Base-by-base conservation (phyloP, 2,797 vertebrate genomes). In the Periophthalmus magnuspinnatus region DNA sequence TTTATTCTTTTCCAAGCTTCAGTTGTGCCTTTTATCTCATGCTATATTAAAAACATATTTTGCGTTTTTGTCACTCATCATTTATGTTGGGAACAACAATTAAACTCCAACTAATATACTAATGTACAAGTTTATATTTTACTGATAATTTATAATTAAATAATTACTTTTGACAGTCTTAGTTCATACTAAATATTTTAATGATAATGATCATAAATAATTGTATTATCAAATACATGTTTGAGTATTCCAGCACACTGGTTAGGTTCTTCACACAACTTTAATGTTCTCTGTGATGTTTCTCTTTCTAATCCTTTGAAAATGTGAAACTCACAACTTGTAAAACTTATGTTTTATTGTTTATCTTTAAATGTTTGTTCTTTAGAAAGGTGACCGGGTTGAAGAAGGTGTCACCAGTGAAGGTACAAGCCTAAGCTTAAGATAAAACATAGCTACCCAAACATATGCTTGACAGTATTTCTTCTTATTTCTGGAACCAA, bases 381-480 rank as follows among this genome's bases (percentile, higher is more conserved):
- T 91, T 84, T 67, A 99, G 97, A 98, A 97, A 91, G 98, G 97
- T 21, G 97, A 98, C 1, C 91, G 93, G 8, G 79, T 89, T 50
- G 97, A 99, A 75, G 97, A 99, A 89, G 98, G 98, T 1, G 97
- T 99, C 81, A 98, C 96, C 7, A 99, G 96, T 76, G 97, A 99
- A 98, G 98, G 97, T 99, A 95, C 5, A 21, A 22, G 2, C 3
- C 58, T 9, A 28, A 19, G n/a, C 6, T 28, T 13, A 57, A 28
- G 48, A 50, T 17, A 17, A 50, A 28, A 32, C 24, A 32, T 32
- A 33, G 5, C 5, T 57, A 10, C 2, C 16, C 59, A 59, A 58
- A 36, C 2, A 8, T 34, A 7, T 1, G 17, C 54, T 17, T 33
- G 11, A 36, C 5, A 16, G 16, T 32, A n/a, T 28, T 28, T 57